These are phyloP conservation scores for Rugalucina vietnamica DNA, from an alignment of 2,888 invertebrate genomes.

Conservation along the genomic window DNA sequence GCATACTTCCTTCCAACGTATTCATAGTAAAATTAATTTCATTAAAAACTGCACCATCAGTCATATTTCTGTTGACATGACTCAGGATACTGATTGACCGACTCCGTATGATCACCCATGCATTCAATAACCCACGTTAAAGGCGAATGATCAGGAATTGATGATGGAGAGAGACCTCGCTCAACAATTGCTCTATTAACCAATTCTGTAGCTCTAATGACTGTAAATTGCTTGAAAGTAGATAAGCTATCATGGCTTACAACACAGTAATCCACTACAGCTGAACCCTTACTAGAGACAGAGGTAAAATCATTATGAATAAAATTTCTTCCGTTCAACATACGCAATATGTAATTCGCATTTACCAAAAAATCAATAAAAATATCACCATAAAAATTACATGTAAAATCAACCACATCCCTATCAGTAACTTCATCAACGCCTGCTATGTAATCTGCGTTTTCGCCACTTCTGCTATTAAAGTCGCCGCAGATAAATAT, in stretches of 20 bases:
- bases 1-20: no score
- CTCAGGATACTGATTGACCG: no score
- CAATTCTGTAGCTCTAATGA: slow-evolving; percentile 9
- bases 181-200: not conserved
- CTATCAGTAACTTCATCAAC: slow-evolving; percentile 9
- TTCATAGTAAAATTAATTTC: no score
- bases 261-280: slow-evolving; percentile 31
- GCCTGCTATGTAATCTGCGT: slow-evolving; percentile 20
- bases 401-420: slow-evolving; percentile 21
- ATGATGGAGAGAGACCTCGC: not conserved
- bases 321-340: slow-evolving; percentile 27
- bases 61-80: no score
- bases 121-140: no score
- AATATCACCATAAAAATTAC: slow-evolving; percentile 13
- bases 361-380: slow-evolving; percentile 33
- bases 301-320: slow-evolving; percentile 32
- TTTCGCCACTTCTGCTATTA: slow-evolving; percentile 16
- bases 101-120: no score
- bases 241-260: slow-evolving; percentile 7
- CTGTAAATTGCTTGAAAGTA: slow-evolving; percentile 5
- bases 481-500: slow-evolving; percentile 23
- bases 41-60: no score
- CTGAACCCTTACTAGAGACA: slow-evolving; percentile 27
- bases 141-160: slow-evolving; percentile 17
- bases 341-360: slow-evolving; percentile 14